These are phyloP conservation scores for Sesia apiformis DNA, from an alignment of 2,888 invertebrate species.

Conservation along the genomic window DNA sequence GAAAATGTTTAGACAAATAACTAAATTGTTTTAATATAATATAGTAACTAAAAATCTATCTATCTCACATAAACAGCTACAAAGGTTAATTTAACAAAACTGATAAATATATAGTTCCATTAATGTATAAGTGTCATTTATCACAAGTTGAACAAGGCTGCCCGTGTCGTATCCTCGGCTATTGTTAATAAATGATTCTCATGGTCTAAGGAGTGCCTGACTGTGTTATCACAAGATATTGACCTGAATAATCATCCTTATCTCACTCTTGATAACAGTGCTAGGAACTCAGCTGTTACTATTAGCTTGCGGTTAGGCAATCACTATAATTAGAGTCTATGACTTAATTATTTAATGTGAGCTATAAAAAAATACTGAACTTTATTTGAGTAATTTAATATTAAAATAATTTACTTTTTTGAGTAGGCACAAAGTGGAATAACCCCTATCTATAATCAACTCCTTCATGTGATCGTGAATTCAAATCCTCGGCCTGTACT, in stretches of 20 bases:
- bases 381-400: too few species aligned
- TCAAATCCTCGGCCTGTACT: too few species aligned
- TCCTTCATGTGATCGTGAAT: too few species aligned
- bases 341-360: slow-evolving; percentile 1
- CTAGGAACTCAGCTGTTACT: slow-evolving; percentile 19
- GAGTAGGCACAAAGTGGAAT: too few species aligned
- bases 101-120: slow-evolving; percentile 12
- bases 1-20: too few species aligned
- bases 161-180: background rate
- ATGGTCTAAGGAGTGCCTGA: background rate
- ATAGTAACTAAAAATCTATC: too few species aligned
- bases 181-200: too few species aligned
- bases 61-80: too few species aligned
- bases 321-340: slow-evolving; percentile 26
- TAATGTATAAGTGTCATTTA: slow-evolving; percentile 25
- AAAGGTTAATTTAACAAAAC: background rate
- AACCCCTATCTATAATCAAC: too few species aligned
- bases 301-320: slow-evolving; percentile 24
- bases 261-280: slow-evolving; percentile 35
- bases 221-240: slow-evolving; percentile 51
- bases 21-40: too few species aligned
- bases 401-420: too few species aligned
- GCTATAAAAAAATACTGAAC: too few species aligned
- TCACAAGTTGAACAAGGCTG: slow-evolving; percentile 18
- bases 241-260: slow-evolving; percentile 59